phyloP scores from a whole-genome alignment of 2,113 vertebrate species.

The Mesoclemmys tuberculata region DNA sequence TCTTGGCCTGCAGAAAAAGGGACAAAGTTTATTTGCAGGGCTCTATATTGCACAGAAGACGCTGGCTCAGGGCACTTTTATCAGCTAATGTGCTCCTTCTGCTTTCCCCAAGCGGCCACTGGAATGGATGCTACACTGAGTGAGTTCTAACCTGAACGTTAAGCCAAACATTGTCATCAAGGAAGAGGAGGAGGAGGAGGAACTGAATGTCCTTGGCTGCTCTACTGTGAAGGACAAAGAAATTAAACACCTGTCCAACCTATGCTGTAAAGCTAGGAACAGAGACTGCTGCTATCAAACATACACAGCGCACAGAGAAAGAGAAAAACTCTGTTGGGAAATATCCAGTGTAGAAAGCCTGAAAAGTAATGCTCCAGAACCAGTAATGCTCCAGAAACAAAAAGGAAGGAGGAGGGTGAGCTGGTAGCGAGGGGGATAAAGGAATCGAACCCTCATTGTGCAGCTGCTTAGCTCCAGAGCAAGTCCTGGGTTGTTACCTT shows the following conservation, averaged over 20 bases:
- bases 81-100: not conserved
- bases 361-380: not conserved
- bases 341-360: not conserved
- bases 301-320: not conserved
- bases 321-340: not conserved
- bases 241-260: not conserved
- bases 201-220: not conserved
- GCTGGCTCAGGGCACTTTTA: accelerated
- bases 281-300: not conserved
- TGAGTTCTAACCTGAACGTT: not conserved
- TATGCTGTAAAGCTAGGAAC: not conserved
- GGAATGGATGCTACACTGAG: not conserved
- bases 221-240: not conserved
- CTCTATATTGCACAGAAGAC: not conserved
- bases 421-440: not conserved
- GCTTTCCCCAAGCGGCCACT: not conserved
- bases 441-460: not conserved
- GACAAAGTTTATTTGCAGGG: not conserved
- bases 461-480: not conserved
- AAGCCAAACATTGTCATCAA: not conserved
- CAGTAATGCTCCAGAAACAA: not conserved
- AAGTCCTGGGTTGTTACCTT: not conserved
- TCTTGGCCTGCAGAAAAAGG: not conserved
- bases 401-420: not conserved
- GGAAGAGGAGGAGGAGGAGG: not conserved